These are phyloP conservation scores for Acrocephalus scirpaceus DNA, from an alignment of 2,797 vertebrate species.

Conservation along the genomic window DNA sequence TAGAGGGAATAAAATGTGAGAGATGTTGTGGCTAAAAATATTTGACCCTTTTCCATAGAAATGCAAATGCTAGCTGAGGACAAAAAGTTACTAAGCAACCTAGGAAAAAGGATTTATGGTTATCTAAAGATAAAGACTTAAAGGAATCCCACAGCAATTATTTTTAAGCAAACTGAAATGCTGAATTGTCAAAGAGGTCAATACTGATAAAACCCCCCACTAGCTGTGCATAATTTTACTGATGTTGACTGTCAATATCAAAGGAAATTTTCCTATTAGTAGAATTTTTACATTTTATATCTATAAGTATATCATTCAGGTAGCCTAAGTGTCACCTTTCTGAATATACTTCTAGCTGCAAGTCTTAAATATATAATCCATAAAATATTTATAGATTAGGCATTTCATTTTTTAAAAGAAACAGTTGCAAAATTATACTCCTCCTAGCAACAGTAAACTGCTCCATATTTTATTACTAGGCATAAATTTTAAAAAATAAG, in stretches of 20 bases:
- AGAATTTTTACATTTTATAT: background rate
- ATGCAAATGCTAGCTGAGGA: background rate
- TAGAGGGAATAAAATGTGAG: background rate
- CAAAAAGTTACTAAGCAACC: background rate
- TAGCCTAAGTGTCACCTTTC: background rate
- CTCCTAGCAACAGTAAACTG: background rate
- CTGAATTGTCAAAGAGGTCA: background rate
- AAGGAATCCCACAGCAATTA: background rate
- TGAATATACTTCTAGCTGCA: background rate
- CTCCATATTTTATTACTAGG: accelerated
- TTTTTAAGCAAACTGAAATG: background rate
- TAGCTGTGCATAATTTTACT: background rate
- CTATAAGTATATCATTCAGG: background rate
- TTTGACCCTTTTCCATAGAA: background rate
- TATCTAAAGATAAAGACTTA: background rate
- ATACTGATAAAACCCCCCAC: background rate
- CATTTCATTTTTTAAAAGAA: background rate
- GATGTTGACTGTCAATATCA: background rate
- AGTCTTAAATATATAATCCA: background rate
- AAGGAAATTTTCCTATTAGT: background rate
- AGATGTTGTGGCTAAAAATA: background rate
- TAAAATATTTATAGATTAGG: background rate
- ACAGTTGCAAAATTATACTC: background rate
- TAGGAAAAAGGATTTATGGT: background rate
- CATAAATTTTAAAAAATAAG: background rate